Evolutionary conservation across 2,797 vertebrate genomes (phyloP).

Genomic region (Lithobates pipiens): DNA sequence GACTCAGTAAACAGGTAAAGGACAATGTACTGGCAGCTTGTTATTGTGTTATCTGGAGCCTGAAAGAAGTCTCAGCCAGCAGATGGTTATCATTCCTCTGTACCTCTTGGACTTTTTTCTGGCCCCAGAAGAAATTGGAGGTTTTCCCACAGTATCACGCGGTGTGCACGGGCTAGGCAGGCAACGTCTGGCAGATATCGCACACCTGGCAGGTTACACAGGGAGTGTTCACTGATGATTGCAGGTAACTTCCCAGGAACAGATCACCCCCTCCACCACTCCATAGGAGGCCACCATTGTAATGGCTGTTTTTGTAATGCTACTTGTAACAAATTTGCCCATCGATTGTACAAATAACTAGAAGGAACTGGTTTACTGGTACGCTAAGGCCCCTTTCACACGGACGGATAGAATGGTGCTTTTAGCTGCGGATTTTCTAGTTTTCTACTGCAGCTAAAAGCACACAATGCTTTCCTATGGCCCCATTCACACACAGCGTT

Average conservation of each 20-base stretch:
- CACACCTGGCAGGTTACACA: background rate
- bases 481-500: too few relatives aligned
- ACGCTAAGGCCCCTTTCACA: too few relatives aligned
- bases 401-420: too few relatives aligned
- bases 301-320: too few relatives aligned
- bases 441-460: too few relatives aligned
- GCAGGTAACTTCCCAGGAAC: background rate
- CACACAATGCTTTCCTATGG: too few relatives aligned
- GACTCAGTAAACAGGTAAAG: background rate
- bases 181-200: background rate
- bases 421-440: too few relatives aligned
- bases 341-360: too few relatives aligned
- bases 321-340: too few relatives aligned
- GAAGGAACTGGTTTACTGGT: too few relatives aligned
- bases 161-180: background rate
- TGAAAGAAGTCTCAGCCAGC: background rate
- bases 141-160: background rate
- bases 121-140: constrained; percentile 14
- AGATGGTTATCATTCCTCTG: background rate
- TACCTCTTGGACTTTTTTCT: background rate
- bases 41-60: background rate
- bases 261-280: background rate
- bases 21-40: background rate
- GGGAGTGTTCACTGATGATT: background rate
- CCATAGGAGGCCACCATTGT: background rate